Evolutionary conservation across 2,888 invertebrate genomes (phyloP), one percentile per base, ranked within the genome.

Genomic region (Nipponacmea schrenckii): DNA sequence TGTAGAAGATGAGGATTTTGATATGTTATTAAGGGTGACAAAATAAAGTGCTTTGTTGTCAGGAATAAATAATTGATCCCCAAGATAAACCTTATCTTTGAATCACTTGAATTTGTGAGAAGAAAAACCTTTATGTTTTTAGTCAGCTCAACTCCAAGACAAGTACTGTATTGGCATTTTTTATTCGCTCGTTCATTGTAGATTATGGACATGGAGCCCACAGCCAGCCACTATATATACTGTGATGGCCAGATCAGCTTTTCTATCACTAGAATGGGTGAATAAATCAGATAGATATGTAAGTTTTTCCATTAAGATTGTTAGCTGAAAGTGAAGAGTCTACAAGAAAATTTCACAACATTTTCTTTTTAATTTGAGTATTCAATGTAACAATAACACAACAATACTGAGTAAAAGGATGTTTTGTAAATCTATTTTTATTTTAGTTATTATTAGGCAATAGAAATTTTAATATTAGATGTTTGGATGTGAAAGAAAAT

Each of bases 211-310:
- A 20, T 84, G 88, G 79, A 87, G 86, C 73, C 89, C 89, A 2
- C 83, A 88, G 66, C 88, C 89, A 89, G 90, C 90, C 74, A 91
- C 92, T 67, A 88, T 90, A 26, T 91, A 91, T 26, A 91, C 91
- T 17, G 90, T 91, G 69, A 90, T 90, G 80, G 91, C 91, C 14
- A 91, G 90, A 75, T 90, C 90, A 20, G 88, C 90, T 67, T 90
- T 92, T 64, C 89, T 91, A 15, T 91, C 92, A 1, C 82, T 92
- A 63, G 92, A 92, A 77, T 92, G 92, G 92, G 91, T 91, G 64
- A 90, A 90, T 48, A 92, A 91, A 78, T 91, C 91, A 74, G 92
- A 92, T 81, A 89, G 91, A 79, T 91, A 91, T 80, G 89, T 89
- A 77, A 74, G 85, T 62, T 31, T 15, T 31, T 39, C 66, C 46